Conservation (phyloP, 1,140 invertebrate species). For the Acromyrmex charruanus region DNA sequence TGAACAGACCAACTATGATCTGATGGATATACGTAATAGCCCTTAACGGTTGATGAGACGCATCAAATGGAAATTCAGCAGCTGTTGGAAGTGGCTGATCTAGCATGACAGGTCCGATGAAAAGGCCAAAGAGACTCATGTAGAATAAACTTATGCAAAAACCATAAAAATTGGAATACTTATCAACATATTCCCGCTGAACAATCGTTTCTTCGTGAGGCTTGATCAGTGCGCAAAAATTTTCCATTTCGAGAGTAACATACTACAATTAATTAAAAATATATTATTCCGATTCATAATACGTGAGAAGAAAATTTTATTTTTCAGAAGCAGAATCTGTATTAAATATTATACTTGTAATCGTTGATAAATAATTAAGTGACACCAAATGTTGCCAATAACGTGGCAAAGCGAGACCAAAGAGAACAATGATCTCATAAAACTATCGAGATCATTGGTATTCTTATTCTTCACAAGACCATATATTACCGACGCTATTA, state of each 20-base stretch:
- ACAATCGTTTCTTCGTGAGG: conserved; percentile 9
- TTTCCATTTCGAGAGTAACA: conserved; percentile 40
- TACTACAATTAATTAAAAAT: conserved; percentile 1
- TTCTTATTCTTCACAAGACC: conserved; percentile 9
- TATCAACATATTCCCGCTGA: conserved; percentile 38
- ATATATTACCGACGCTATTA: conserved; percentile 5
- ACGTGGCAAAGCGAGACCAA: conserved; percentile 16
- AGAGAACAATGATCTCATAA: conserved; percentile 8
- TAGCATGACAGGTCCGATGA: conserved; percentile 65
- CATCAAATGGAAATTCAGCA: conserved; percentile 59
- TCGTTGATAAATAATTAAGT: conserved; percentile 8
- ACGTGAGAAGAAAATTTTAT: not conserved
- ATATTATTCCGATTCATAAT: not conserved
- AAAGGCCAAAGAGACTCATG: conserved; percentile 61
- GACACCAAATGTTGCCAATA: conserved; percentile 37
- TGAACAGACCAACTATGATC: not conserved
- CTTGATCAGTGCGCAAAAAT: conserved; percentile 2
- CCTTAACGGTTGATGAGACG: conserved; percentile 28
- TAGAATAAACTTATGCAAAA: conserved; percentile 62
- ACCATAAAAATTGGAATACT: conserved; percentile 61
- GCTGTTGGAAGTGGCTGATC: conserved; percentile 37
- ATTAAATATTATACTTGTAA: conserved; percentile 38
- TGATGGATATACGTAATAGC: conserved; percentile 45
- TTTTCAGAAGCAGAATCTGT: not conserved
- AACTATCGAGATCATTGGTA: not conserved